Evolutionary conservation across 2,888 invertebrate species (phyloP).

Genomic region (Hofmannophila pseudospretella): DNA sequence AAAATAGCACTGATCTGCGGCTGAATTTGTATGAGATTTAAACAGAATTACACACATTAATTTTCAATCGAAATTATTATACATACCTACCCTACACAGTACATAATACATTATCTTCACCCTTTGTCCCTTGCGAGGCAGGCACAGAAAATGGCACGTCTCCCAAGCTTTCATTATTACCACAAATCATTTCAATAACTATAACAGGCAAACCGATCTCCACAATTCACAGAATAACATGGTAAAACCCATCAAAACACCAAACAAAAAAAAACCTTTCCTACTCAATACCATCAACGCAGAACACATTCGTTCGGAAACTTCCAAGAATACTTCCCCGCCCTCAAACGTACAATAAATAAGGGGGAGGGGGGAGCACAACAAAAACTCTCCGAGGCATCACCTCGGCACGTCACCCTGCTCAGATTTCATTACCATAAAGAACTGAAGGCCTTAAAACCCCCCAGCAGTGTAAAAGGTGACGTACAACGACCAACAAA

Average conservation of each 20-base stretch:
- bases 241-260: conserved; percentile 2
- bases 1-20: too few relatives aligned
- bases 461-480: conserved; percentile 73
- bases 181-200: too few relatives aligned
- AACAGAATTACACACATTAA: too few relatives aligned
- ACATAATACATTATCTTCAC: too few relatives aligned
- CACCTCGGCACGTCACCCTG: conserved; percentile 76
- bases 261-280: conserved; percentile 13
- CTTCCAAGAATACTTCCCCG: conserved; percentile 50
- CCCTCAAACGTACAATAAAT: conserved; percentile 75
- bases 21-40: too few relatives aligned
- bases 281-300: conserved; percentile 51
- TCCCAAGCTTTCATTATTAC: too few relatives aligned
- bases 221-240: too few relatives aligned
- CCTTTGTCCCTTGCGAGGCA: too few relatives aligned
- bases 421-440: conserved; percentile 79
- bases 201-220: too few relatives aligned
- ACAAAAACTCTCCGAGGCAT: conserved; percentile 75
- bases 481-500: conserved; percentile 27
- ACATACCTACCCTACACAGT: too few relatives aligned
- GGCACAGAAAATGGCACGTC: too few relatives aligned
- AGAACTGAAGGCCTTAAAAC: conserved; percentile 77
- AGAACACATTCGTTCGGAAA: conserved; percentile 66
- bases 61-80: too few relatives aligned
- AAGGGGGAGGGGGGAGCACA: conserved; percentile 57